A percentile compares a stretch with the other conserved stretches of the same genome.
Conservation (phyloP, 2,888 invertebrate species). For the Atrina japonica region DNA sequence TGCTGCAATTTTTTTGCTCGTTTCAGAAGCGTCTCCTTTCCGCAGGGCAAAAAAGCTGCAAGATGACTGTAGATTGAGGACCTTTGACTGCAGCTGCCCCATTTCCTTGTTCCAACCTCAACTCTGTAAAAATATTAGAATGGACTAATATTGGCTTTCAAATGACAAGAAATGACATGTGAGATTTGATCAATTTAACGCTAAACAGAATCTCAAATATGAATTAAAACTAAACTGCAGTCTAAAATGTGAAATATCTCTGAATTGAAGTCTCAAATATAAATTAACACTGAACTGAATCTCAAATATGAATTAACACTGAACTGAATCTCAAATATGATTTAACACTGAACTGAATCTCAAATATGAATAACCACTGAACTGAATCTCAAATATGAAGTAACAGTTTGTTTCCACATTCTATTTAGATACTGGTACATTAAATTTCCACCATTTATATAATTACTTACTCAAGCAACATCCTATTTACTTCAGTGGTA, state of each 20-base stretch:
- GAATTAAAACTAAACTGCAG: not conserved
- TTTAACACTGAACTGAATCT: not conserved
- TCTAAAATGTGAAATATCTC: constrained; percentile 3
- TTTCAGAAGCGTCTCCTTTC: constrained; percentile 83
- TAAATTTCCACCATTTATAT: no score
- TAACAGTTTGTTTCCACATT: no score
- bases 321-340: no score
- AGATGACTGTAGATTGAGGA: constrained; percentile 83
- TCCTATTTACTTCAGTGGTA: constrained; percentile 82
- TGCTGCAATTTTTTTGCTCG: constrained; percentile 83
- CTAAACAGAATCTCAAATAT: not conserved
- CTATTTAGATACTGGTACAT: no score
- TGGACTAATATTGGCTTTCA: no score
- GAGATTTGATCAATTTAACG: no score
- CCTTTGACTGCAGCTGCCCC: constrained; percentile 77
- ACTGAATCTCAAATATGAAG: not conserved
- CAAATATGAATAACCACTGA: not conserved
- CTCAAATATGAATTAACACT: not conserved
- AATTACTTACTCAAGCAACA: constrained; percentile 83
- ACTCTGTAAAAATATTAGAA: no score
- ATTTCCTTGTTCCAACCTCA: constrained; percentile 66
- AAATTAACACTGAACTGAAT: not conserved
- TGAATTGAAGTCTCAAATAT: no score
- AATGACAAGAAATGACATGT: no score
- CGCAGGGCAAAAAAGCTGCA: constrained; percentile 83